Base-by-base conservation (phyloP, 2,888 invertebrate species). In the Andrena camellia region DNA sequence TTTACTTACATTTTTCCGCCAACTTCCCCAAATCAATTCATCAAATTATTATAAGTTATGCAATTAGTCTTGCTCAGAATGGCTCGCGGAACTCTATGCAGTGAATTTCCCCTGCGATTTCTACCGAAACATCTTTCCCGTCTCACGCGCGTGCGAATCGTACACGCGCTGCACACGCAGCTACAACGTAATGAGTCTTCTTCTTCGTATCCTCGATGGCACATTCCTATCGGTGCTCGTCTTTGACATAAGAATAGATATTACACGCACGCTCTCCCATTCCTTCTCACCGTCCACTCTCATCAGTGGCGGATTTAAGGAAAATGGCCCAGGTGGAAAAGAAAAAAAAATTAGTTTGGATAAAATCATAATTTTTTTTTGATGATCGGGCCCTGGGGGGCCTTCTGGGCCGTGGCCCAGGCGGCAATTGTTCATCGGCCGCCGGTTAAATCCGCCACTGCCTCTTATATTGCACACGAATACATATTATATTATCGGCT, bases 161-260 rank as follows among this genome's bases (percentile, higher is more conserved):
- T 59, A 5, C 23, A 57, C 20, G 17, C 17, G 54, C 33, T 31
- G 35, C n/a, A 68, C 52, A 64, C 67, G 71, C 60, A 64, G n/a
- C 63, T 69, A 48, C n/a, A 67, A 68, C 23, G 35, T 77, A 81
- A 84, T 57, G 75, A 90, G 89, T 91, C 88, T 85, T 86, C 81
- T 84, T 89, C 86, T 31, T 85, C 23, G 23, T 90, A 83, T 90
- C 88, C 86, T 90, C 88, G 88, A 92, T 91, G 90, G 91, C 91
- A 91, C 92, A 90, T 91, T 93, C 91, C 90, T 89, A 87, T 90
- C 85, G 90, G 87, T 88, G 88, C 74, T 78, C 78, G 79, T 80
- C 78, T 82, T 84, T 66, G 71, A 70, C 54, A 57, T 63, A 77
- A 80, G 72, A 80, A 84, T 84, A 78, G 50, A 63, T 73, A 26